Base-by-base conservation (phyloP, 2,888 invertebrate species). In the Diplazon laetatorius region DNA sequence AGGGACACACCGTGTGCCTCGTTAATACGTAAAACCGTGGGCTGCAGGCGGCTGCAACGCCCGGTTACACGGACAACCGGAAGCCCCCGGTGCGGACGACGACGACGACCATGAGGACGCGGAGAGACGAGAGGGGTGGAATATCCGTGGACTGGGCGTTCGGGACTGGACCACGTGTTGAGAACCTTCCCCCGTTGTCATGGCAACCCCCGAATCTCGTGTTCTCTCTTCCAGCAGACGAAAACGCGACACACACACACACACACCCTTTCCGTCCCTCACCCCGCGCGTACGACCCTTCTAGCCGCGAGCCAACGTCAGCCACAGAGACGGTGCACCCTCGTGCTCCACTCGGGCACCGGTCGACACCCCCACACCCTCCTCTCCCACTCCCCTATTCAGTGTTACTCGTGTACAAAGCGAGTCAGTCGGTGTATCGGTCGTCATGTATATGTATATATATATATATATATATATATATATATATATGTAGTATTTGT, bases 11-110 rank as follows among this genome's bases (percentile, higher is more conserved):
- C 30, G 30, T n/a, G n/a, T n/a, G 82, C 84, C 86, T 88, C 84
- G 87, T 89, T 90, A 90, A 90, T 89, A 89, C 88, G 86, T 89
- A 89, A 89, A 89, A 88, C 81, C 82, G 82, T 79, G 86, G n/a
- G 82, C 52, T 44, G 71, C 52, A 52, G 59, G 16, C 63, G 65
- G n/a, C 48, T 76, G 75, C 69, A 75, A 52, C 68, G 60, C 59
- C 50, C 65, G 39, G 60, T 20, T 30, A 30, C 55, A 30, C 16
- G 20, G 35, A 37, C 50, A 62, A 22, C 1, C 60, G 39, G 50
- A 48, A 50, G 48, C 12, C 25, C n/a, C 44, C 10, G 9, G 39
- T 39, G 50, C 66, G 57, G 35, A 44, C 57, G 35, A 35, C 2
- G 30, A n/a, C 30, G 35, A 30, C 37, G 44, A 20, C 1, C 59